Base-by-base conservation (phyloP, 2,888 invertebrate species). In the Amphipyra tragopoginis region DNA sequence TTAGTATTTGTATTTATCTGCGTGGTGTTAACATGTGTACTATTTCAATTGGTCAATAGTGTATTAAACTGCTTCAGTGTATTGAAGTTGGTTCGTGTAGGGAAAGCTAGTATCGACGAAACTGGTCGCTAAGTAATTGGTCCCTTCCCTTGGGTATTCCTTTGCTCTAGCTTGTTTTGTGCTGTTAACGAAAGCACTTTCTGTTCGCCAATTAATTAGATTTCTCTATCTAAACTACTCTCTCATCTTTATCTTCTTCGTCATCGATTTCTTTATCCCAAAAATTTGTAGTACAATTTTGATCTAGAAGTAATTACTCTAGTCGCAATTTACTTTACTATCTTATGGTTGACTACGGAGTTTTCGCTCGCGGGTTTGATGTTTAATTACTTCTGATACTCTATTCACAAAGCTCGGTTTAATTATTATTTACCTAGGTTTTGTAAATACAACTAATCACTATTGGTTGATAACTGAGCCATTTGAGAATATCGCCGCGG, bases 61-160 rank as follows among this genome's bases (percentile, higher is more conserved):
- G 60, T 70, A 64, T 60, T 68, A 68, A 69, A 69, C 62, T 48
- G 42, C 60, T 50, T 64, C 54, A 74, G 52, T 70, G 60, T 63
- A 69, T 71, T 52, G 58, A 57, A 70, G 62, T 65, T 59, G 52
- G 60, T 56, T 69, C 71, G 63, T 72, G 71, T 61, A 80, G 82
- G 73, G 85, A 88, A 87, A 86, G 83, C 85, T 81, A 76, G 84
- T 86, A 81, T 83, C 82, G 80, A 84, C 75, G 82, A 82, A 86
- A 86, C 86, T 85, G 87, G 83, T 81, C 84, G 82, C 85, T 90
- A 90, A 92, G 92, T 92, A 91, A 93, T 93, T 91, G 90, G 83
- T 86, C 80, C 84, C 80, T 82, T 88, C 87, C 86, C 89, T 81
- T 75, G 86, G 80, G 85, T 82, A 77, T 83, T 83, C 74, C 79